phyloP scores from a whole-genome alignment of 1,140 invertebrate genomes.

The Fopius arisanus region DNA sequence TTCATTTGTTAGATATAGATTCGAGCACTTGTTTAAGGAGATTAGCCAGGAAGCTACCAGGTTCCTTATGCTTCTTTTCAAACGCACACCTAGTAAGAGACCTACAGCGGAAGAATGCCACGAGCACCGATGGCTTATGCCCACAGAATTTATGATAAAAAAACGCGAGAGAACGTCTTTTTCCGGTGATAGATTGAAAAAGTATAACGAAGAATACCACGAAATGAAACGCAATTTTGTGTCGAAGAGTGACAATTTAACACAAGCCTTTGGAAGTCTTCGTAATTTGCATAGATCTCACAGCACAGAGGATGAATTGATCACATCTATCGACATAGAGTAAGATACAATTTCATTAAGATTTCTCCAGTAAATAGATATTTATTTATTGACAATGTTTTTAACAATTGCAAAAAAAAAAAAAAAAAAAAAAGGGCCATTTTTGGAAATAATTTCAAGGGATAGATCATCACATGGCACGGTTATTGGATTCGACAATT shows the following conservation, averaged over 20 bases:
- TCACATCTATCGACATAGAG: constrained; percentile 66
- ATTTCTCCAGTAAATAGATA: constrained; percentile 28
- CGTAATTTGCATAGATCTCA: constrained; percentile 75
- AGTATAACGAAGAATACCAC: constrained; percentile 81
- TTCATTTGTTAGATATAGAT: constrained; percentile 90
- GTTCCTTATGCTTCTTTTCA: constrained; percentile 95
- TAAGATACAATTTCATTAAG: constrained; percentile 34
- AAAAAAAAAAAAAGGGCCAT: background rate
- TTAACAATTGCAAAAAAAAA: background rate
- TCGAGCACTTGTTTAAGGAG: constrained; percentile 93
- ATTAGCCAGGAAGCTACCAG: constrained; percentile 92
- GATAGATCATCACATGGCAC: background rate
- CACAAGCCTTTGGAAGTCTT: constrained; percentile 62
- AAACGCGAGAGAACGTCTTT: constrained; percentile 90
- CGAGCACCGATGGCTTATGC: constrained; percentile 93
- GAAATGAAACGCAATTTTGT: constrained; percentile 69
- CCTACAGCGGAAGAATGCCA: constrained; percentile 92
- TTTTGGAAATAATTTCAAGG: background rate
- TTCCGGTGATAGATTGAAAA: constrained; percentile 81
- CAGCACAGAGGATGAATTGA: constrained; percentile 82
- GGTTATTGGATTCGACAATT: background rate
- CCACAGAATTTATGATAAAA: constrained; percentile 91
- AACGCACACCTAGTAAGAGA: constrained; percentile 91
- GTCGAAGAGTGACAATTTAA: constrained; percentile 68
- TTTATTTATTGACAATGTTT: constrained; percentile 40